These are phyloP conservation scores for Acanthurus lineatus DNA, from an alignment of 2,797 vertebrate genomes.

Conservation along the genomic window DNA sequence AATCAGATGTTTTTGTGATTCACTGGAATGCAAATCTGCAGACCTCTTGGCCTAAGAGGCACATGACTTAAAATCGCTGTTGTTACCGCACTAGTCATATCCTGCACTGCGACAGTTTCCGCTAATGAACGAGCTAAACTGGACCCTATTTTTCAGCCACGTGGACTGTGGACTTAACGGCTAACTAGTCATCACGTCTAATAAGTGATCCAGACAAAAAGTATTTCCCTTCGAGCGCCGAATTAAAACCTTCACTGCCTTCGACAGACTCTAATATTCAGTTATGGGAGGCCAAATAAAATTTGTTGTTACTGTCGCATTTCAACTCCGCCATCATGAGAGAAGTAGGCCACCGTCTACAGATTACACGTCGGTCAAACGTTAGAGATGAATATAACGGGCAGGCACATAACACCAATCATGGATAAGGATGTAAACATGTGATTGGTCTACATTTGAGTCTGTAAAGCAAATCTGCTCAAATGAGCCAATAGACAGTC, in stretches of 20 bases:
- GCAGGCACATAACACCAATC: slow-evolving; percentile 62
- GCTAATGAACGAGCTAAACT: slow-evolving; percentile 15
- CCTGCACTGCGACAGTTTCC: slow-evolving; percentile 15
- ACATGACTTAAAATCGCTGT: slow-evolving; percentile 39
- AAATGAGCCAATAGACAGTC: slow-evolving; percentile 65
- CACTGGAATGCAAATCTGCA: slow-evolving; percentile 16
- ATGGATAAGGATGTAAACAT: background rate
- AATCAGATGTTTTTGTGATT: background rate
- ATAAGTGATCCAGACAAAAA: background rate
- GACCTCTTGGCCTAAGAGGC: background rate
- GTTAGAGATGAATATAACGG: slow-evolving; percentile 64
- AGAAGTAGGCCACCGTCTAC: slow-evolving; percentile 60
- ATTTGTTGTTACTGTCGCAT: slow-evolving; percentile 9
- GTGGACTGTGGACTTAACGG: slow-evolving; percentile 42
- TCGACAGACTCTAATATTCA: fast-evolving
- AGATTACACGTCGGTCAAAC: slow-evolving; percentile 54
- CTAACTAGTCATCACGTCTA: no score
- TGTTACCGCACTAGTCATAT: background rate
- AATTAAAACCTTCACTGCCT: background rate
- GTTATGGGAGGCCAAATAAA: background rate
- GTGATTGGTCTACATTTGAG: slow-evolving; percentile 50
- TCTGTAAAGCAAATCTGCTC: background rate
- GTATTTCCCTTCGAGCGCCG: fast-evolving
- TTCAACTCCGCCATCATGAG: slow-evolving; percentile 51
- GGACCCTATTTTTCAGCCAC: slow-evolving; percentile 56